Evolutionary conservation across 2,888 invertebrate species (phyloP), one percentile per base, ranked within the genome.

Genomic region (Papilio demoleus): DNA sequence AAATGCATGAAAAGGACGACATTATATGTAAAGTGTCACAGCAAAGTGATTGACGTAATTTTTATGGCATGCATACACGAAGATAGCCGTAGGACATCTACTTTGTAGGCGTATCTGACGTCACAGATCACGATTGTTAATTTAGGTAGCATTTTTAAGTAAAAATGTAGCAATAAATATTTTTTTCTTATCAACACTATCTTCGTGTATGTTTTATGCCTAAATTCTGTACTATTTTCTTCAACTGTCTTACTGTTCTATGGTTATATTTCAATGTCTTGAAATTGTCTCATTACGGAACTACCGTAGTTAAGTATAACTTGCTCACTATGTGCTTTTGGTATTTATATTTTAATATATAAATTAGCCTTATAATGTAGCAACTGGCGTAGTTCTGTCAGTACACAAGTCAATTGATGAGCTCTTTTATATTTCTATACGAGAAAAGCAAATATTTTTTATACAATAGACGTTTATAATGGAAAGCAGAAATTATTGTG

Each of bases 261-360:
- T 36, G 38, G 45, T 47, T 65, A 17, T 19, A 40, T 60, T 61
- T 66, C 45, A 8, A 65, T 17, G 45, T 69, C 65, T 45, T 36
- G 34, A 36, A 64, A 53, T 8, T 31, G 84, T 84, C 84, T 85
- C 83, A 86, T 83, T 84, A 79, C 70, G 73, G 71, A 84, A 80
- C 81, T 79, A 77, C 76, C 70, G 68, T 72, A 73, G 75, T 66
- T 80, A 79, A 76, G 86, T 82, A 72, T 81, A 60, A 81, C 83
- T 89, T 88, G 90, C 90, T 90, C 91, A 88, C 86, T 81, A 74
- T 79, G 84, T 84, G 90, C 90, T 90, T 65, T 88, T 86, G 84
- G 84, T 90, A 88, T 87, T 87, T 85, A 79, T 88, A 84, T 82
- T 50, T n/a, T 87, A 84, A 31, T 58, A 64, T 84, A 85, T 82